Percentiles rank a stretch among this genome's conserved stretches.
Evolutionary conservation across 30 jellyfish, hydroid and myxozoan genomes (phyloP).

Genomic region (Sanderia malayensis): DNA sequence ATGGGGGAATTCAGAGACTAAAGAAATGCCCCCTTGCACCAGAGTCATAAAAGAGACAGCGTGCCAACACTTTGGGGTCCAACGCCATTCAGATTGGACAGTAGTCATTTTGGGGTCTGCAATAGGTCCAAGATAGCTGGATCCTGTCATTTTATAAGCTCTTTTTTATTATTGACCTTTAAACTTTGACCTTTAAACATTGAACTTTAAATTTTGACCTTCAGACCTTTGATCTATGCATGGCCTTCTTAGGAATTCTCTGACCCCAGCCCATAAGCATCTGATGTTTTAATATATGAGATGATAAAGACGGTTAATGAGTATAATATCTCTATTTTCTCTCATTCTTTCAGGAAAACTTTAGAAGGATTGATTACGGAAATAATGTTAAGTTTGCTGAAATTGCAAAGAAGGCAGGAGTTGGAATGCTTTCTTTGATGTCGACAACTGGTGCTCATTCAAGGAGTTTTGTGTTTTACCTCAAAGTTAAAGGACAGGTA

Average conservation of each 20-base stretch:
- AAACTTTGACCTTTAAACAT: not conserved
- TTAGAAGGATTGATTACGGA: constrained; percentile 77
- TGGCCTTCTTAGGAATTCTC: no score
- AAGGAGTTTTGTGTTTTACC: constrained; percentile 65
- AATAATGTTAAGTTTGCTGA: constrained; percentile 70
- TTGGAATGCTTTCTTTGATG: constrained; percentile 50
- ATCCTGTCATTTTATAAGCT: no score
- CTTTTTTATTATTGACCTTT: not conserved
- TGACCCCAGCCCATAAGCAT: not conserved
- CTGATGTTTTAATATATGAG: not conserved
- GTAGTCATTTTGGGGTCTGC: no score
- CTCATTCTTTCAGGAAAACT: constrained; percentile 57
- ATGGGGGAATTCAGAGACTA: not conserved
- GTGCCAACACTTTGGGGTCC: not conserved
- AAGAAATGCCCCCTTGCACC: not conserved
- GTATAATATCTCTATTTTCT: not conserved
- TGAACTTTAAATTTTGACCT: not conserved
- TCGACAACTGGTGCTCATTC: constrained; percentile 92
- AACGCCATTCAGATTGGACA: no score
- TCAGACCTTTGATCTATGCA: not conserved
- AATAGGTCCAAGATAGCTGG: no score
- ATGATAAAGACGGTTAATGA: not conserved
- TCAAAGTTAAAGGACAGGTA: constrained; percentile 90
- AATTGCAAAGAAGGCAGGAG: constrained; percentile 78
- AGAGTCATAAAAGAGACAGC: not conserved